Conservation (phyloP, 2,113 vertebrate species). For the Brevimyrus niger region DNA sequence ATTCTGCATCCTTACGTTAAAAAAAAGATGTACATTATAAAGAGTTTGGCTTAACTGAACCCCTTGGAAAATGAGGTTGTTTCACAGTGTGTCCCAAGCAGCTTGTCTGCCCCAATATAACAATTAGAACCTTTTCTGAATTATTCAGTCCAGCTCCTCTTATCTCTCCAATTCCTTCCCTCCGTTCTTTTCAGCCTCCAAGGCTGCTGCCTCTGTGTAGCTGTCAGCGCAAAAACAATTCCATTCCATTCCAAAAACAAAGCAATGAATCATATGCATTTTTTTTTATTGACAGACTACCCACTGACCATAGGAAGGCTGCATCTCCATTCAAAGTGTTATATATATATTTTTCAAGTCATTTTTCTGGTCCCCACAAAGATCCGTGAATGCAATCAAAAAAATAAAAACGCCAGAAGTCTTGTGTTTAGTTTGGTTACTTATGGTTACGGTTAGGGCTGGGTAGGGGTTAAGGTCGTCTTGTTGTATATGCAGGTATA, state of each 20-base stretch:
- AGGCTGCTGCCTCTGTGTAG: neutral
- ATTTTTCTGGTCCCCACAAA: no score
- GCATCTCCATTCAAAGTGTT: neutral
- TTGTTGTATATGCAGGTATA: no score
- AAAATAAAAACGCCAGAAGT: no score
- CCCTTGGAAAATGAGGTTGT: neutral
- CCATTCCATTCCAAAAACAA: constrained; percentile 15
- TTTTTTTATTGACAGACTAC: constrained; percentile 3
- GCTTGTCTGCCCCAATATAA: constrained; percentile 32
- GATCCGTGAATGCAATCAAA: no score
- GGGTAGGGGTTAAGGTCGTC: no score
- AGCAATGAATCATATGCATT: neutral
- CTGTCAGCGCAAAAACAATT: constrained; percentile 18
- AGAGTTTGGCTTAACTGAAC: neutral
- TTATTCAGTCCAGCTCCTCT: constrained; percentile 51
- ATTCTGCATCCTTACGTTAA: neutral
- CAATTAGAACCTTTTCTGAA: constrained; percentile 43
- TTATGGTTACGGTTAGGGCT: no score
- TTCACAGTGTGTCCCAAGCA: constrained; percentile 34
- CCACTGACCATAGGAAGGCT: neutral
- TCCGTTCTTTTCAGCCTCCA: constrained; percentile 18
- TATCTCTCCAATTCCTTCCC: constrained; percentile 33
- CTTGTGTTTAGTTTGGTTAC: no score
- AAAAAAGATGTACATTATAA: neutral
- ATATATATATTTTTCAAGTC: neutral